Conservation (phyloP, 2,113 vertebrate genomes). For the Deroptyus accipitrinus region DNA sequence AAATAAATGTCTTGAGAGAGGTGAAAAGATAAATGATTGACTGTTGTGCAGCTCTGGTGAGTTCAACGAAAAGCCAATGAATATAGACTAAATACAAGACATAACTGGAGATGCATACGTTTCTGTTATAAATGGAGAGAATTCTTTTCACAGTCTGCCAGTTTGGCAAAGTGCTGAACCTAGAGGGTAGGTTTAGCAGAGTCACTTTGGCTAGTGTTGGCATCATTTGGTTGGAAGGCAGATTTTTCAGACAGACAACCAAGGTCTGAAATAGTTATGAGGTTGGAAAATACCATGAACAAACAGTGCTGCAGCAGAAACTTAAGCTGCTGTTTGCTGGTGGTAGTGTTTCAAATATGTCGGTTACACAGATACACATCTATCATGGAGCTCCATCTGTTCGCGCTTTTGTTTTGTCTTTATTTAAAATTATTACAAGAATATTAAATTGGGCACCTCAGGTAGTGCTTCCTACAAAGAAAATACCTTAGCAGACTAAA, state of each 20-base stretch:
- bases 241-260: background rate
- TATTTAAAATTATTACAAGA: background rate
- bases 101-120: background rate
- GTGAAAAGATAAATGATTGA: background rate
- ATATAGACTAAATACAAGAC: background rate
- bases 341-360: background rate
- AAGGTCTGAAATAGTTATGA: background rate
- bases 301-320: background rate
- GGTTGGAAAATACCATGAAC: background rate
- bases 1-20: background rate
- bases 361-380: background rate
- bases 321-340: background rate
- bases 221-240: background rate
- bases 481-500: background rate
- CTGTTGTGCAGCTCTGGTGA: background rate
- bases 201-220: background rate
- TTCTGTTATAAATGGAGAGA: background rate
- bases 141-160: background rate
- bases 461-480: background rate
- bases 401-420: background rate
- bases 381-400: background rate
- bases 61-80: background rate
- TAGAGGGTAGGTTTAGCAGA: background rate
- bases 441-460: background rate
- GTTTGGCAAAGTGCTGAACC: background rate